Percentiles rank a stretch among this genome's conserved stretches.
These are phyloP conservation scores for Embidobia sp. DNA, from an alignment of 2,888 invertebrate species.

Conservation along the genomic window DNA sequence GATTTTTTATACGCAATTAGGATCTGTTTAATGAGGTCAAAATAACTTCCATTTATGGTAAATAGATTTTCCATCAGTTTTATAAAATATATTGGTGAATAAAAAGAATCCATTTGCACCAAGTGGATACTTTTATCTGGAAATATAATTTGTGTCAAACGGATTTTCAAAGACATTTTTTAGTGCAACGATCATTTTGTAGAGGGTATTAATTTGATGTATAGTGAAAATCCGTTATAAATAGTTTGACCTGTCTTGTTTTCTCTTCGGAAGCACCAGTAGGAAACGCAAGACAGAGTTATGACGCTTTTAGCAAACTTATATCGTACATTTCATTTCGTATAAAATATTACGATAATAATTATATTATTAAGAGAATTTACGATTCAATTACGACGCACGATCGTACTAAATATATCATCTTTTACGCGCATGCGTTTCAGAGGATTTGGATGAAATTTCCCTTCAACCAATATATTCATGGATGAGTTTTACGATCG, in stretches of 20 bases:
- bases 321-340: slow-evolving; percentile 30
- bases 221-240: slow-evolving; percentile 42
- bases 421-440: slow-evolving; percentile 28
- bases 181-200: slow-evolving; percentile 19
- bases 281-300: slow-evolving; percentile 32
- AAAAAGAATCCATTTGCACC: no score
- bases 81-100: no score
- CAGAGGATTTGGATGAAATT: slow-evolving; percentile 31
- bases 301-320: slow-evolving; percentile 41
- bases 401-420: slow-evolving; percentile 41
- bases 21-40: no score
- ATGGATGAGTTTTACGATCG: slow-evolving; percentile 20
- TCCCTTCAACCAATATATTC: slow-evolving; percentile 40
- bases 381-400: slow-evolving; percentile 39
- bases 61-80: no score
- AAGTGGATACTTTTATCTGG: no score
- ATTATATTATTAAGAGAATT: slow-evolving; percentile 55
- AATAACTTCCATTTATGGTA: no score
- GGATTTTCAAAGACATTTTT: no score
- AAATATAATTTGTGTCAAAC: no score
- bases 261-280: slow-evolving; percentile 44
- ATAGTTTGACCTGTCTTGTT: slow-evolving; percentile 36
- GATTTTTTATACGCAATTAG: no score
- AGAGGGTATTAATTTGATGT: slow-evolving; percentile 26
- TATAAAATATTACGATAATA: slow-evolving; percentile 53